A percentile compares a stretch with the other conserved stretches of the same genome.
phyloP scores from a whole-genome alignment of 2,888 invertebrate species.

The Therioaphis trifolii region DNA sequence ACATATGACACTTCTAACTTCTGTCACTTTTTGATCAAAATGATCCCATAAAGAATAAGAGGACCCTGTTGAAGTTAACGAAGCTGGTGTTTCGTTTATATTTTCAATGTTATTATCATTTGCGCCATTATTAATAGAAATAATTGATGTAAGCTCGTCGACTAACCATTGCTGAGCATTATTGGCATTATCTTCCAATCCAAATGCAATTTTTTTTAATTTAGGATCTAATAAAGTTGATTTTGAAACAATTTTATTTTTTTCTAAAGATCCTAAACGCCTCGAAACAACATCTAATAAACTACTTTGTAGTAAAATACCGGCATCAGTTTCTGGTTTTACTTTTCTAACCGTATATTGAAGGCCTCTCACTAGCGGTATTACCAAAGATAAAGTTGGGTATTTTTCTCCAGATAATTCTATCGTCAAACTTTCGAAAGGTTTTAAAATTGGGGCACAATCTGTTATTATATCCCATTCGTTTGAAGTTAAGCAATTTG shows the following conservation, averaged over 20 bases:
- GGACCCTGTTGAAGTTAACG: too few species aligned
- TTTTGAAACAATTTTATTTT: neutral
- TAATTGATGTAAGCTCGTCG: too few species aligned
- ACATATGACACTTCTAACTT: too few species aligned
- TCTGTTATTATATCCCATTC: slow-evolving; percentile 13
- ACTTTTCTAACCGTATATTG: neutral
- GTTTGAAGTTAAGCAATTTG: neutral
- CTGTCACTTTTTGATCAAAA: too few species aligned
- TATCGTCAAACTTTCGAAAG: too few species aligned
- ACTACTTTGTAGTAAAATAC: neutral
- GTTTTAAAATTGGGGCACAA: neutral
- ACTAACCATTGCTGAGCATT: too few species aligned
- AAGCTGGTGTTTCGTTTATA: too few species aligned
- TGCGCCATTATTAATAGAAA: too few species aligned
- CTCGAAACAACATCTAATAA: neutral
- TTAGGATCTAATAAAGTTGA: neutral
- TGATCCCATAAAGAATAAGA: too few species aligned
- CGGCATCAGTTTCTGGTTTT: neutral
- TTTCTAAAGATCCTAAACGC: neutral
- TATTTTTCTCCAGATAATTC: too few species aligned
- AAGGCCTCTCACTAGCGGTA: neutral
- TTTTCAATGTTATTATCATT: too few species aligned
- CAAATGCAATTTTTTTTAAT: neutral
- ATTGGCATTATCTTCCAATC: too few species aligned
- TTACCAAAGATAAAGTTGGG: neutral